Conservation (phyloP, 2,113 vertebrate species). For the Melanerpes aurifrons region DNA sequence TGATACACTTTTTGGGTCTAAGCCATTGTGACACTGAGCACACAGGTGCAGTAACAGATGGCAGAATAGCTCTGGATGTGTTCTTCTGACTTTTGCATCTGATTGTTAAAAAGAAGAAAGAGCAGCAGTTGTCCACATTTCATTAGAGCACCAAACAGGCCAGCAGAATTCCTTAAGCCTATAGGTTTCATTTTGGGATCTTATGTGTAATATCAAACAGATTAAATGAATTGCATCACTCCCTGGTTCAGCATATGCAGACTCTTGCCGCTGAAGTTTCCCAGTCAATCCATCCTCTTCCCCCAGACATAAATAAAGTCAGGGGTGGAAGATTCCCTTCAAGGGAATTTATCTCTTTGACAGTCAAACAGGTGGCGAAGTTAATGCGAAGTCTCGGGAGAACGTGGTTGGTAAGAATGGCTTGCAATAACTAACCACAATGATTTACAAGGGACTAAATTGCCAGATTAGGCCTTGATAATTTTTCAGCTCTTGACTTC, state of each 20-base stretch:
- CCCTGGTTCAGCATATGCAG: constrained; percentile 16
- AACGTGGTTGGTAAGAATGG: constrained; percentile 63
- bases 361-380: constrained; percentile 68
- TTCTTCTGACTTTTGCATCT: constrained; percentile 1
- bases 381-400: constrained; percentile 61
- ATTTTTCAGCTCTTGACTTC: constrained; percentile 75
- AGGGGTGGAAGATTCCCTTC: constrained; percentile 62
- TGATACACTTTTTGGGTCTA: background rate
- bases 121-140: background rate
- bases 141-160: background rate
- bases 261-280: constrained; percentile 19
- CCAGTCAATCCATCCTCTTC: constrained; percentile 50
- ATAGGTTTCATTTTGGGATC: background rate
- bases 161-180: constrained; percentile 22
- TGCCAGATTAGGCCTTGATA: constrained; percentile 73
- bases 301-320: constrained; percentile 43
- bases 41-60: constrained; percentile 27
- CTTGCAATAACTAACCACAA: constrained; percentile 58
- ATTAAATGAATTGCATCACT: constrained; percentile 1
- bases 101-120: background rate
- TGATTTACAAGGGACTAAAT: constrained; percentile 74
- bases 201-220: constrained; percentile 30
- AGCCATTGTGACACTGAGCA: background rate
- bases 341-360: constrained; percentile 72
- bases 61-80: background rate